Conservation (phyloP, 1,140 invertebrate species). For the Aporrectodea caliginosa region DNA sequence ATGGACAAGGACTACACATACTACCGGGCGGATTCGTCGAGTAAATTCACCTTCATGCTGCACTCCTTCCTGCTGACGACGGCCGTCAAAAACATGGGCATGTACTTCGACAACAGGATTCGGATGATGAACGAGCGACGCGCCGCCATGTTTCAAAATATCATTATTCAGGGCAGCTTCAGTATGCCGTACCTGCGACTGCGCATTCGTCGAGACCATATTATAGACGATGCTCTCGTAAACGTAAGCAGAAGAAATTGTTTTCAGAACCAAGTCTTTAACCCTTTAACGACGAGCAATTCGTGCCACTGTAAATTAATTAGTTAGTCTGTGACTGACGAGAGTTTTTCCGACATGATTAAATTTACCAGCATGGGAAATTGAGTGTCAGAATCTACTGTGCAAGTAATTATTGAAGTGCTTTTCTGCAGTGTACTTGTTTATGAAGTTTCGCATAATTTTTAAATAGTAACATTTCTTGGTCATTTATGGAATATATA, state of each 20-base stretch:
- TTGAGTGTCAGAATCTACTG: too few species aligned
- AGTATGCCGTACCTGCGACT: slow-evolving; percentile 81
- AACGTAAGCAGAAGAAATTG: slow-evolving; percentile 63
- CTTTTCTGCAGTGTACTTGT: too few species aligned
- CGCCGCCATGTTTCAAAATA: slow-evolving; percentile 73
- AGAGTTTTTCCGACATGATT: too few species aligned
- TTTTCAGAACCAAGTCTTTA: too few species aligned
- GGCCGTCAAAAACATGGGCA: slow-evolving; percentile 79
- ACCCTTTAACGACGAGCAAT: too few species aligned
- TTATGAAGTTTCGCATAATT: too few species aligned
- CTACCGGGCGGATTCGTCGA: slow-evolving; percentile 57
- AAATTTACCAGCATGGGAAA: too few species aligned
- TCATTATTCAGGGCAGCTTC: slow-evolving; percentile 66
- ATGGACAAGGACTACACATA: slow-evolving; percentile 89
- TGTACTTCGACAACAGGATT: slow-evolving; percentile 91
- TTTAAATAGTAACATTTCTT: too few species aligned
- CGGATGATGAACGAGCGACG: slow-evolving; percentile 88
- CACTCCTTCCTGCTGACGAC: slow-evolving; percentile 89
- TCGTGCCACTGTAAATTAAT: too few species aligned
- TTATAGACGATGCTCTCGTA: slow-evolving; percentile 86
- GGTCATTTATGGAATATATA: too few species aligned
- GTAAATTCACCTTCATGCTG: slow-evolving; percentile 85
- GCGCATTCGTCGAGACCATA: slow-evolving; percentile 73
- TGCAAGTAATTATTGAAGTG: too few species aligned
- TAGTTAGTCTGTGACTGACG: too few species aligned